Evolutionary conservation across 2,113 vertebrate species (phyloP).

Genomic region (Toxotes chatareus): DNA sequence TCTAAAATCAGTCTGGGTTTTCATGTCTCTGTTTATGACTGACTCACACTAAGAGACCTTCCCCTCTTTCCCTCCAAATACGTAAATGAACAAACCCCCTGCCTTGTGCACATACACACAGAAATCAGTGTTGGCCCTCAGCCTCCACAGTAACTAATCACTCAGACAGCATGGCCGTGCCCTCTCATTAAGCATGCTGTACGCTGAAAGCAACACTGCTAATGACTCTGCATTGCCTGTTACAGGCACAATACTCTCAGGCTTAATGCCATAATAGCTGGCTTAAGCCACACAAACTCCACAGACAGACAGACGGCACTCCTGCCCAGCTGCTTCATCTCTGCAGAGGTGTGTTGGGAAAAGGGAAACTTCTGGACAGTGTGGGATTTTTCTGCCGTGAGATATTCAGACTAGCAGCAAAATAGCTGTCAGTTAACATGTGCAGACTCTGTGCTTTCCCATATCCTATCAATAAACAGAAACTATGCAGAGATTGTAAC

Average conservation of each 20-base stretch:
- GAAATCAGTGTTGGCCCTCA: slow-evolving; percentile 41
- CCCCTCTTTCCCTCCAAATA: neutral
- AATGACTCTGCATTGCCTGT: slow-evolving; percentile 62
- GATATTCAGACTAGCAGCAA: neutral
- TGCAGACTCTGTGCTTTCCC: slow-evolving; percentile 7
- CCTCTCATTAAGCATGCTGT: slow-evolving; percentile 64
- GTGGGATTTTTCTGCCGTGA: neutral
- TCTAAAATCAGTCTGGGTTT: neutral
- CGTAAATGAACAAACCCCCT: slow-evolving; percentile 4
- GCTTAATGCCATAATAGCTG: slow-evolving; percentile 18
- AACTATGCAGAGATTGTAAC: slow-evolving; percentile 18
- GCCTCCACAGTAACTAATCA: slow-evolving; percentile 66
- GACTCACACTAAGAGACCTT: neutral
- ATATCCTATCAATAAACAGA: slow-evolving; percentile 25
- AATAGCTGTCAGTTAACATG: neutral
- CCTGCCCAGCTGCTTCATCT: slow-evolving; percentile 42
- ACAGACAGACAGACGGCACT: slow-evolving; percentile 9
- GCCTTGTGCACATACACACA: neutral
- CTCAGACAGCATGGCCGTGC: slow-evolving; percentile 51
- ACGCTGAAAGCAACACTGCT: slow-evolving; percentile 60
- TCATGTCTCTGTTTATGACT: neutral
- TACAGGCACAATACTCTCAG: slow-evolving; percentile 41
- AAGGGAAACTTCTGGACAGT: slow-evolving; percentile 27
- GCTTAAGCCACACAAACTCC: slow-evolving; percentile 17
- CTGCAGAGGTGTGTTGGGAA: slow-evolving; percentile 28